phyloP scores from a whole-genome alignment of 2,113 vertebrate genomes.

The Laticauda laticaudata region DNA sequence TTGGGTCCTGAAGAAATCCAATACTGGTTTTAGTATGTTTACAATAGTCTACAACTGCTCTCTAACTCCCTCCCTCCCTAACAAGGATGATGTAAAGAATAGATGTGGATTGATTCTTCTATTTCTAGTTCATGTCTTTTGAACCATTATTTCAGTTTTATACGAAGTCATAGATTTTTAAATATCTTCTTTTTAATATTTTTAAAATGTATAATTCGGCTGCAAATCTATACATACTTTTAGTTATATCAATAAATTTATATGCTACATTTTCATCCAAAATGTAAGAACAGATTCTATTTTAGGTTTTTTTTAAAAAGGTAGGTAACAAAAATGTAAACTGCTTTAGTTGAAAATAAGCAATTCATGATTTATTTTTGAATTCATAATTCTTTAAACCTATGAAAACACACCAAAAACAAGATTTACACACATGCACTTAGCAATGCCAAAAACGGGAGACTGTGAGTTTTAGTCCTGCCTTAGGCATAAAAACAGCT shows the following conservation, averaged over 20 bases:
- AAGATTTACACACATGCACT: neutral
- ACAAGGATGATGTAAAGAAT: neutral
- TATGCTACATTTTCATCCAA: neutral
- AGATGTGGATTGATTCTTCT: neutral
- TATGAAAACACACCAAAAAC: neutral
- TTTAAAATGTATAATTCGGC: neutral
- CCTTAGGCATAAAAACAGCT: neutral
- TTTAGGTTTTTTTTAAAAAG: neutral
- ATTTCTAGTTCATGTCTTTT: neutral
- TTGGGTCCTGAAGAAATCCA: neutral
- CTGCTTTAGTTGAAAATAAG: neutral
- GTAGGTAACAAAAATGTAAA: neutral
- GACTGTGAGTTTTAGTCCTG: neutral
- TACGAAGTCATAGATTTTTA: neutral
- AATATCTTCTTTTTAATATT: neutral
- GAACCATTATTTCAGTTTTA: neutral
- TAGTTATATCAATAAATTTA: neutral
- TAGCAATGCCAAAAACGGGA: neutral
- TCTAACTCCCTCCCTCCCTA: neutral
- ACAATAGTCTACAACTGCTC: neutral
- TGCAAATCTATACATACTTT: neutral
- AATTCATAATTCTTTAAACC: neutral
- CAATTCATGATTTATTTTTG: neutral
- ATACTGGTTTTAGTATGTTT: neutral
- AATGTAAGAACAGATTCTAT: neutral